Evolutionary conservation across 1,140 invertebrate genomes (phyloP).

Genomic region (Rhyzopertha dominica): DNA sequence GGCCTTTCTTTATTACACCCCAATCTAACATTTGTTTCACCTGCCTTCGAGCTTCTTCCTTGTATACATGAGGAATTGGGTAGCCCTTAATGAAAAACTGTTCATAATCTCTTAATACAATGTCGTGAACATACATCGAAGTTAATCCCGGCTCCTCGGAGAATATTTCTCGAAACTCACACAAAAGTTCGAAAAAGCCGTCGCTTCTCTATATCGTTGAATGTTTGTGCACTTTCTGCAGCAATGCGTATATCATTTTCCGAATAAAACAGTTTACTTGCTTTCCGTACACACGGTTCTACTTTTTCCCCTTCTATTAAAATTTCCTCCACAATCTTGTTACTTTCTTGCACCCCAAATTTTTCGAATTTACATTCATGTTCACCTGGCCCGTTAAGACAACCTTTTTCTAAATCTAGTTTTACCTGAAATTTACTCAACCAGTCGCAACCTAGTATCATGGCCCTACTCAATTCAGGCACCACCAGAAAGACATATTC

Average conservation of each 20-base stretch:
- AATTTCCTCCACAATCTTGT: too few species aligned
- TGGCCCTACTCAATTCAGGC: slow-evolving; percentile 13
- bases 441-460: slow-evolving; percentile 34
- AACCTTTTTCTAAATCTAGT: slow-evolving; percentile 11
- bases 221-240: background rate
- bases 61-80: slow-evolving; percentile 3
- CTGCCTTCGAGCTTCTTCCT: background rate
- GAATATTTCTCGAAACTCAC: slow-evolving; percentile 8
- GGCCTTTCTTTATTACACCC: slow-evolving; percentile 1
- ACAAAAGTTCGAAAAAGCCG: background rate
- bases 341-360: too few species aligned
- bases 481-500: slow-evolving; percentile 24
- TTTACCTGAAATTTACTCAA: slow-evolving; percentile 17
- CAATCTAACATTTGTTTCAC: slow-evolving; percentile 4
- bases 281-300: too few species aligned
- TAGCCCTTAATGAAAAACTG: slow-evolving; percentile 20
- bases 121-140: slow-evolving; percentile 28
- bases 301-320: too few species aligned
- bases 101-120: slow-evolving; percentile 21
- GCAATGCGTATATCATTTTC: background rate
- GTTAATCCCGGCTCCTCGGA: slow-evolving; percentile 18
- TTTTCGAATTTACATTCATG: background rate
- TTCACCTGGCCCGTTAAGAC: background rate
- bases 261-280: too few species aligned
- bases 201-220: background rate